Conservation (phyloP, 2,888 invertebrate genomes). For the Escarpia spicata region DNA sequence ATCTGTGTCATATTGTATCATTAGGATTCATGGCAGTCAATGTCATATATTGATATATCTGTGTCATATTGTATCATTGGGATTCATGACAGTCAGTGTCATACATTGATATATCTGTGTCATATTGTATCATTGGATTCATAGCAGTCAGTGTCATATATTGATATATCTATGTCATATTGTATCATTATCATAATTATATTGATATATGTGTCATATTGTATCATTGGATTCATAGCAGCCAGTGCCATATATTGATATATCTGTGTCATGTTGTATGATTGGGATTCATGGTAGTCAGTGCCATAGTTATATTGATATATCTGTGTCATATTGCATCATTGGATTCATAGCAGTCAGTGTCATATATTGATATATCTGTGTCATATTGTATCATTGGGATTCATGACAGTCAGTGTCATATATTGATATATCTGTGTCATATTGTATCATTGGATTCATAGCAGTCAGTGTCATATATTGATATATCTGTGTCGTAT, state of each 20-base stretch:
- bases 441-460: too few relatives aligned
- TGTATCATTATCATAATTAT: background rate
- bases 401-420: background rate
- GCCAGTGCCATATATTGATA: too few relatives aligned
- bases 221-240: background rate
- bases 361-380: background rate
- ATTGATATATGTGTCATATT: background rate
- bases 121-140: too few relatives aligned
- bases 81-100: background rate
- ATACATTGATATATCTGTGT: background rate
- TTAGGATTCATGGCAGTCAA: background rate
- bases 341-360: background rate
- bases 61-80: background rate
- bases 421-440: background rate
- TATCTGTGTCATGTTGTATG: too few relatives aligned
- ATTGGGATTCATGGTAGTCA: too few relatives aligned
- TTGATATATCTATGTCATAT: too few relatives aligned
- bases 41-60: background rate
- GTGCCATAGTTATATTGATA: background rate
- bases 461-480: too few relatives aligned
- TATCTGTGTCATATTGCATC: background rate
- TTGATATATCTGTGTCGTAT: too few relatives aligned
- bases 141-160: too few relatives aligned
- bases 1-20: background rate
- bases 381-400: background rate